These are phyloP conservation scores for Oncopodura yosiiana DNA, from an alignment of 1,140 invertebrate genomes.

Conservation along the genomic window DNA sequence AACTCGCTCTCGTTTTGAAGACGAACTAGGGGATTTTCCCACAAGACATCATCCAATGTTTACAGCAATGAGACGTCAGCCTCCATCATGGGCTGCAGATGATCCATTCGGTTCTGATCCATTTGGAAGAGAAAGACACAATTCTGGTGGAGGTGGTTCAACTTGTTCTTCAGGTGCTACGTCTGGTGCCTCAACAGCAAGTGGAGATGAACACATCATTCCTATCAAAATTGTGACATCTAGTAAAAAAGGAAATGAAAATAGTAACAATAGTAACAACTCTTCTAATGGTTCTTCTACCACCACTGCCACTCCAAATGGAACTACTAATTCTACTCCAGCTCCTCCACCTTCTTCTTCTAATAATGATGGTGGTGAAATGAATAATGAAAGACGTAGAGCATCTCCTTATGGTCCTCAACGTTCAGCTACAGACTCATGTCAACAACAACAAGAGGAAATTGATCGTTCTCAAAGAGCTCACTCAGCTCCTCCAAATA, in stretches of 20 bases:
- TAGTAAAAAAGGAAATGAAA: no score
- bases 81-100: slow-evolving; percentile 8
- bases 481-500: slow-evolving; percentile 21
- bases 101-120: neutral
- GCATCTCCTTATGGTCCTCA: neutral
- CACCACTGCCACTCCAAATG: neutral
- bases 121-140: slow-evolving; percentile 12
- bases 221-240: slow-evolving; percentile 19
- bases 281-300: neutral
- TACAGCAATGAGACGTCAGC: slow-evolving; percentile 18
- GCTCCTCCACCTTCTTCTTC: neutral
- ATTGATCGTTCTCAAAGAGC: slow-evolving; percentile 12
- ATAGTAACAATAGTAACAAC: no score
- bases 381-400: neutral
- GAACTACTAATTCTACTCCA: neutral
- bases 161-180: slow-evolving; percentile 10
- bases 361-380: neutral
- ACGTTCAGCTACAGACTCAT: neutral
- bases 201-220: slow-evolving; percentile 24
- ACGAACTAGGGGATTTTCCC: slow-evolving; percentile 7
- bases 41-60: slow-evolving; percentile 23
- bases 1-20: slow-evolving; percentile 15
- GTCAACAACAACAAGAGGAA: neutral
- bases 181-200: slow-evolving; percentile 21
- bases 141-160: slow-evolving; percentile 17